These are phyloP conservation scores for Ophraella communa DNA, from an alignment of 2,888 invertebrate species.

Conservation along the genomic window DNA sequence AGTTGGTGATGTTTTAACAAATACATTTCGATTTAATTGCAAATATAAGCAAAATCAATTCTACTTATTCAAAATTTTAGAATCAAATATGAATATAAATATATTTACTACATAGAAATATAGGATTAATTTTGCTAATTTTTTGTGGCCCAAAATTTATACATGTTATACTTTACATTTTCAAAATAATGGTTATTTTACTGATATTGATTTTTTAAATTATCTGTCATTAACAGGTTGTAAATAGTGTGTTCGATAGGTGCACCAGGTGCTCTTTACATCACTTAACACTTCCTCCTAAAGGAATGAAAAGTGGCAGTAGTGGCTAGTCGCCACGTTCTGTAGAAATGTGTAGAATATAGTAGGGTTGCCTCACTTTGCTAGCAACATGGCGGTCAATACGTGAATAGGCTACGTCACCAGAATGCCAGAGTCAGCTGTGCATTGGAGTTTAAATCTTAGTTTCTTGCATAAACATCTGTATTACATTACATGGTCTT, in stretches of 20 bases:
- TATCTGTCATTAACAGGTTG: neutral
- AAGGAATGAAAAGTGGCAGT: too few relatives aligned
- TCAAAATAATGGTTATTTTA: neutral
- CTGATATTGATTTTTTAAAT: neutral
- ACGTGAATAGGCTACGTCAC: too few relatives aligned
- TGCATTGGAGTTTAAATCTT: too few relatives aligned
- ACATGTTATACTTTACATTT: neutral
- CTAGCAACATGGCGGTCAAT: too few relatives aligned
- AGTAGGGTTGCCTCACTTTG: too few relatives aligned
- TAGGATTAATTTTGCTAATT: neutral
- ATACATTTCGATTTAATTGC: constrained; percentile 7
- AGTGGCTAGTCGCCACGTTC: too few relatives aligned
- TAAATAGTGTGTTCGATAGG: too few relatives aligned
- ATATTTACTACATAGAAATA: neutral
- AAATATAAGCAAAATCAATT: neutral
- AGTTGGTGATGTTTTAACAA: neutral
- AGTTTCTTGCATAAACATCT: too few relatives aligned
- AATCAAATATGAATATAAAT: constrained; percentile 2
- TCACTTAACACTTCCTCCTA: neutral
- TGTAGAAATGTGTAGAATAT: too few relatives aligned
- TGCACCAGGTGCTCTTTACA: too few relatives aligned
- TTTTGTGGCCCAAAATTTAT: neutral
- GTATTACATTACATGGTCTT: too few relatives aligned
- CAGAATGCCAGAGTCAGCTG: too few relatives aligned
- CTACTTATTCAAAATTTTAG: neutral